A percentile compares a stretch with the other conserved stretches of the same genome.
phyloP scores from a whole-genome alignment of 2,113 vertebrate genomes.

The Oceanodroma tethys region DNA sequence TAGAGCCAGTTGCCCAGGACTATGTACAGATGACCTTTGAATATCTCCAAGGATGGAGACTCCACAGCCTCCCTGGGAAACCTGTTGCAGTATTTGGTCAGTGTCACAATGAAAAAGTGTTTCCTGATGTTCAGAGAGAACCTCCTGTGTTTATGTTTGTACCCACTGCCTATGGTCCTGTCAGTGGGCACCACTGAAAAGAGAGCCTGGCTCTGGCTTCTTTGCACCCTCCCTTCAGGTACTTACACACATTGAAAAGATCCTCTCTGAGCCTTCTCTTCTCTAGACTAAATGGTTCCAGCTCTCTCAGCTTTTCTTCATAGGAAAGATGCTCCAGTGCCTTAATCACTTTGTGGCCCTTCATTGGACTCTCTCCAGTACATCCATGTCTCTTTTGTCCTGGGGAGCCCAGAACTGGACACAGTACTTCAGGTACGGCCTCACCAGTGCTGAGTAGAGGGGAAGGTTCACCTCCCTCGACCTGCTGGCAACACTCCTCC shows the following conservation, averaged over 20 bases:
- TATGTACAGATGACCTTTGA: neutral
- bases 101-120: neutral
- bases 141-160: neutral
- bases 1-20: neutral
- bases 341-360: neutral
- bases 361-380: neutral
- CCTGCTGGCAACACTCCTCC: neutral
- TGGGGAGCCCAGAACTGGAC: neutral
- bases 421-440: neutral
- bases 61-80: neutral
- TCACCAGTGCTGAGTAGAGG: neutral
- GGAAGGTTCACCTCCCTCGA: neutral
- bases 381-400: neutral
- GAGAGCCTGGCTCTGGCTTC: neutral
- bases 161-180: neutral
- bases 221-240: neutral
- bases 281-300: neutral
- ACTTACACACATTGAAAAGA: neutral
- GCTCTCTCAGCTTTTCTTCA: neutral
- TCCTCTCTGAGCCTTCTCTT: neutral
- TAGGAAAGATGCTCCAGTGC: neutral
- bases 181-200: neutral
- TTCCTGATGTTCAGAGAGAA: neutral
- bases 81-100: neutral
- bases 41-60: neutral